Conservation (phyloP, 2,113 vertebrate species). For the Psittacara wagleri region DNA sequence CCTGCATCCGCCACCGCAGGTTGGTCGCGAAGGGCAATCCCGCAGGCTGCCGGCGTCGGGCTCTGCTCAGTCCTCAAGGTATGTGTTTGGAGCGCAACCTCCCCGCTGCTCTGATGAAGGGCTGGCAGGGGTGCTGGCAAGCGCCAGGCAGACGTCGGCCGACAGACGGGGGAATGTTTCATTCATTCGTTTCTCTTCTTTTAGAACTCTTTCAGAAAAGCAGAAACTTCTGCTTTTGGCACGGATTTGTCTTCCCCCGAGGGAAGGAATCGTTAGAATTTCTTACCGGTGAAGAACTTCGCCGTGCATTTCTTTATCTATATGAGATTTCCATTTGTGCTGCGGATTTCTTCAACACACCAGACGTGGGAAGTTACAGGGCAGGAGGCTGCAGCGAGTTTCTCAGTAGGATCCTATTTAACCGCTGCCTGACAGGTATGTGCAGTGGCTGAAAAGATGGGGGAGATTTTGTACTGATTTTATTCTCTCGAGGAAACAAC, state of each 20-base stretch:
- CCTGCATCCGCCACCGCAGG: conserved; percentile 62
- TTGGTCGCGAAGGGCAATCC: conserved; percentile 69
- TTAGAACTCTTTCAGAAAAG: not conserved
- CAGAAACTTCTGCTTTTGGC: not conserved
- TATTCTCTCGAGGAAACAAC: not conserved
- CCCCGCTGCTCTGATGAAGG: not conserved
- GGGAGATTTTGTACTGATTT: not conserved
- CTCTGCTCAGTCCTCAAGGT: conserved; percentile 70
- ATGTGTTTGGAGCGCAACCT: conserved; percentile 36
- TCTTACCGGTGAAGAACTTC: not conserved
- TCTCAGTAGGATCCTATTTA: not conserved
- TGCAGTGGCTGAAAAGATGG: not conserved
- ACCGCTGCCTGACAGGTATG: not conserved
- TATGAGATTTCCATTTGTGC: not conserved
- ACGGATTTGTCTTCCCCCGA: not conserved
- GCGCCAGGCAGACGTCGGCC: not conserved
- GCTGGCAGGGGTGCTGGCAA: not conserved
- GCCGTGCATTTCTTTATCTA: not conserved
- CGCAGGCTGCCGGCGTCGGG: conserved; percentile 28
- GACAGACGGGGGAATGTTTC: not conserved
- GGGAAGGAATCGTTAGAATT: not conserved
- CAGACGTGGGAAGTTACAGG: not conserved
- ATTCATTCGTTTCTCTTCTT: not conserved
- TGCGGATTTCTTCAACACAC: not conserved
- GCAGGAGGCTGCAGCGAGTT: not conserved